phyloP scores from a whole-genome alignment of 2,888 invertebrate species.

The Mesoligia furuncula region DNA sequence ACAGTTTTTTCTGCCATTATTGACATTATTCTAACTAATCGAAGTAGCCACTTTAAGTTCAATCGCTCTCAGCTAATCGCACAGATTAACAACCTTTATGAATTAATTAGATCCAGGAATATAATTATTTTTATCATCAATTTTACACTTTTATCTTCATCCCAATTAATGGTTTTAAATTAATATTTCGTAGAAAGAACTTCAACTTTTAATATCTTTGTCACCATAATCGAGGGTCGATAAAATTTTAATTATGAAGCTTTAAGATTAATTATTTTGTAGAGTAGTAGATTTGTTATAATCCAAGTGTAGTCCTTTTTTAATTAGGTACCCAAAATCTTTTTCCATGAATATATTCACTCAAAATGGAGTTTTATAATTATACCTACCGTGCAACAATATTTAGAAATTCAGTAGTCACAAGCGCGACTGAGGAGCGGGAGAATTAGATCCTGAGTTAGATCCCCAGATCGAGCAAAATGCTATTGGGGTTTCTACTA shows the following conservation, averaged over 20 bases:
- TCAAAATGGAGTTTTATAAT: too few species aligned
- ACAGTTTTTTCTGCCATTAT: background rate
- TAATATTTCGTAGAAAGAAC: background rate
- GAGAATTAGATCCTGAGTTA: background rate
- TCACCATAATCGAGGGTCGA: background rate
- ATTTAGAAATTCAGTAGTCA: too few species aligned
- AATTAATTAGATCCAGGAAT: background rate
- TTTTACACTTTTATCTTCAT: slow-evolving; percentile 10
- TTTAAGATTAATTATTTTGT: background rate
- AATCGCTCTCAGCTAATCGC: background rate
- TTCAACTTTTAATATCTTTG: background rate
- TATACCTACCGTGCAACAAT: background rate
- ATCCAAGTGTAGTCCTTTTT: background rate
- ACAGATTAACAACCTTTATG: background rate
- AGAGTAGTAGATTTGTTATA: background rate
- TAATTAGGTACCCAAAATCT: background rate
- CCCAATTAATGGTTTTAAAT: background rate
- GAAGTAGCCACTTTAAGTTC: background rate
- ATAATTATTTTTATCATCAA: background rate
- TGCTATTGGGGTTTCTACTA: background rate
- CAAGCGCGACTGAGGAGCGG: too few species aligned
- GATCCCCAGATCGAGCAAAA: background rate
- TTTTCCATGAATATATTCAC: background rate
- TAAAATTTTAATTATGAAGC: slow-evolving; percentile 2
- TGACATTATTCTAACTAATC: background rate